A percentile compares a stretch with the other conserved stretches of the same genome.
phyloP scores from a whole-genome alignment of 2,888 invertebrate genomes.

The Mesorhabditis sp. region DNA sequence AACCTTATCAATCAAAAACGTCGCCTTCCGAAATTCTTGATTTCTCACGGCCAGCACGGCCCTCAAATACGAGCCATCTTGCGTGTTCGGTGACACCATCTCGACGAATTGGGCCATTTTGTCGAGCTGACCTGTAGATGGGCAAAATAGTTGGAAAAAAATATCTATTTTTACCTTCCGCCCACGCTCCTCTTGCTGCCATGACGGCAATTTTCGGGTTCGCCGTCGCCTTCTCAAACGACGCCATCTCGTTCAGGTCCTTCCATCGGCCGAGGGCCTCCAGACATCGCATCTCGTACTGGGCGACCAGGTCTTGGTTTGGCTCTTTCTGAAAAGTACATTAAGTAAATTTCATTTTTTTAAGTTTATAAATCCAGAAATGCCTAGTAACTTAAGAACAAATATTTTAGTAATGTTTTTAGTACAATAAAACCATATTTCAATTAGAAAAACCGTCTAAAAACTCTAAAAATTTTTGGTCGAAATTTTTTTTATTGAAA shows the following conservation, averaged over 20 bases:
- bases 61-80: conserved; percentile 90
- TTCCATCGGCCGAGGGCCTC: conserved; percentile 94
- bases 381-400: too few relatives aligned
- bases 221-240: conserved; percentile 9
- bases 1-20: conserved; percentile 75
- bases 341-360: too few relatives aligned
- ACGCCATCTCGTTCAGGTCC: conserved; percentile 33
- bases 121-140: conserved; percentile 74
- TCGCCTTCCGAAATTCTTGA: conserved; percentile 57
- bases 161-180: conserved; percentile 65
- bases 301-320: conserved; percentile 65
- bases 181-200: conserved; percentile 90
- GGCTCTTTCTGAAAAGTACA: conserved; percentile 55
- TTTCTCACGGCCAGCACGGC: conserved; percentile 86
- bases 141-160: not conserved
- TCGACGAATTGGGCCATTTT: conserved; percentile 83
- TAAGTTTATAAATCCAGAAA: too few relatives aligned
- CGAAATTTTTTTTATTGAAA: not conserved
- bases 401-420: too few relatives aligned
- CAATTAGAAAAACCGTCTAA: too few relatives aligned
- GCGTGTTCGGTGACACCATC: conserved; percentile 78
- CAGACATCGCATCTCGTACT: conserved; percentile 90
- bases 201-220: conserved; percentile 74
- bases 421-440: too few relatives aligned
- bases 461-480: too few relatives aligned